Evolutionary conservation across 2,113 vertebrate genomes (phyloP).

Genomic region (Callaeas wilsoni): DNA sequence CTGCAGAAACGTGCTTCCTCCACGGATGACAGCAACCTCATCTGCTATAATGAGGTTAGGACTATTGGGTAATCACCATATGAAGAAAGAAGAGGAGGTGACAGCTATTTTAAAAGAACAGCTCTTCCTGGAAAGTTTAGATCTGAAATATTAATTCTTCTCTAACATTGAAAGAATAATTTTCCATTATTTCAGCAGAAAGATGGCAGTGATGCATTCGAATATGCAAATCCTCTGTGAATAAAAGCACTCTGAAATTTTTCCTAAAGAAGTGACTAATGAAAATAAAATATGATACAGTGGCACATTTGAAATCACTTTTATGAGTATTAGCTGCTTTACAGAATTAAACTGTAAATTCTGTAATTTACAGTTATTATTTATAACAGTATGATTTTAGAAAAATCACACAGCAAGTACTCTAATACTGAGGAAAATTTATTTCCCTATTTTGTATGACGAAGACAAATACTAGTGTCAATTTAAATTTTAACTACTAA

Average conservation of each 20-base stretch:
- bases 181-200: not conserved
- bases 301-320: not conserved
- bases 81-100: not conserved
- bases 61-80: not conserved
- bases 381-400: not conserved
- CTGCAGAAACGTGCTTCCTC: not conserved
- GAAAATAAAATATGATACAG: not conserved
- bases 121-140: not conserved
- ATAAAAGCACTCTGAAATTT: not conserved
- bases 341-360: not conserved
- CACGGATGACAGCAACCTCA: not conserved
- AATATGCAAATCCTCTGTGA: not conserved
- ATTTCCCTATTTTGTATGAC: not conserved
- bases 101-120: not conserved
- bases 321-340: not conserved
- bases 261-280: not conserved
- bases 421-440: not conserved
- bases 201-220: not conserved
- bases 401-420: not conserved
- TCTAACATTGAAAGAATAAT: not conserved
- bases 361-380: too few species aligned
- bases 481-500: not conserved
- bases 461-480: not conserved
- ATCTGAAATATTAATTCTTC: not conserved
- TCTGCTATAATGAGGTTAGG: not conserved